phyloP scores from a whole-genome alignment of 2,797 vertebrate genomes.

The Hemibagrus guttatus region DNA sequence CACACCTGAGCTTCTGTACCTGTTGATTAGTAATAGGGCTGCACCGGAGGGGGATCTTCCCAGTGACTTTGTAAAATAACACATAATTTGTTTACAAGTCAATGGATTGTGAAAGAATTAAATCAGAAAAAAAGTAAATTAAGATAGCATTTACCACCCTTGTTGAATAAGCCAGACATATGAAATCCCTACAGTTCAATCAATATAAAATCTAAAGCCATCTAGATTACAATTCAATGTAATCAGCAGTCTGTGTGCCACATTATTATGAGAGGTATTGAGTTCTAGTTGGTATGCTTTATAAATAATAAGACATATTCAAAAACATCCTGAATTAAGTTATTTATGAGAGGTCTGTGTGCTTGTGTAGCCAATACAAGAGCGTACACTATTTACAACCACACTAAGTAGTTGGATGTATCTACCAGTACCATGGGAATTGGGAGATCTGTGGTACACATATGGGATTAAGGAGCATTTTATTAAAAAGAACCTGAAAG shows the following conservation, averaged over 20 bases:
- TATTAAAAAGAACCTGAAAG: neutral
- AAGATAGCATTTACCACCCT: neutral
- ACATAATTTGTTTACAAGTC: neutral
- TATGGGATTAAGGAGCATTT: conserved; percentile 9
- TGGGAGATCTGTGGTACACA: neutral
- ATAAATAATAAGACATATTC: conserved; percentile 24
- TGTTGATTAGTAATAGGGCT: conserved; percentile 20
- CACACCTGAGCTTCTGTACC: conserved; percentile 39
- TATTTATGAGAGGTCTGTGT: conserved; percentile 35
- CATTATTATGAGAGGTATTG: conserved; percentile 18
- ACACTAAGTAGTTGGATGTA: conserved; percentile 11
- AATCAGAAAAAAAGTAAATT: neutral
- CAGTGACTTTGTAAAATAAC: conserved; percentile 26
- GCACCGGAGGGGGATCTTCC: neutral
- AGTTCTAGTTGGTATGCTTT: conserved; percentile 21
- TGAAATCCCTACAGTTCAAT: conserved; percentile 15
- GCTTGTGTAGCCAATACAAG: conserved; percentile 42
- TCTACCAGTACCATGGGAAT: conserved; percentile 3
- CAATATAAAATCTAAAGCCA: neutral
- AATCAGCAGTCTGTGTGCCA: conserved; percentile 19
- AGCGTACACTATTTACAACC: conserved; percentile 36
- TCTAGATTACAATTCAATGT: neutral
- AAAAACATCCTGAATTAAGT: conserved; percentile 42
- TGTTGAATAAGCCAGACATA: neutral
- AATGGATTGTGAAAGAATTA: neutral